Evolutionary conservation across 2,888 invertebrate genomes (phyloP).

Genomic region (Ectropis crepuscularia): DNA sequence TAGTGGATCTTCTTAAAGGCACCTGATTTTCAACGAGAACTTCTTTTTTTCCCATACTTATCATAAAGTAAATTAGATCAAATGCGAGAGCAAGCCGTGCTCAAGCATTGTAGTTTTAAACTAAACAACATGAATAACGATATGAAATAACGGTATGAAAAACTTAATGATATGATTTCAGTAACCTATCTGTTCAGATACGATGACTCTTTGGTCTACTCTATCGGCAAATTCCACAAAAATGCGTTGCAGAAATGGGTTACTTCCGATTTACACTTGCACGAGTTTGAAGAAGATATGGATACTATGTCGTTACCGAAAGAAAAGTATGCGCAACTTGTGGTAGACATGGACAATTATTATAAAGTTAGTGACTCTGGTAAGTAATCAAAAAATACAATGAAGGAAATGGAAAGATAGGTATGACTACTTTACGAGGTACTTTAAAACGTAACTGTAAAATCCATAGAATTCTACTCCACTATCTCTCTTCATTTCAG

Average conservation of each 20-base stretch:
- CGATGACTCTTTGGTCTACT: constrained; percentile 40
- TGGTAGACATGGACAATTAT: constrained; percentile 31
- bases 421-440: background rate
- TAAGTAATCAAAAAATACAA: constrained; percentile 7
- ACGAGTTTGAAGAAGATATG: constrained; percentile 42
- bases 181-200: constrained; percentile 38
- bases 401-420: background rate
- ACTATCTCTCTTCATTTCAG: no score
- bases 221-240: constrained; percentile 43
- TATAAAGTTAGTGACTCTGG: constrained; percentile 45
- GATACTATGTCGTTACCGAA: constrained; percentile 43
- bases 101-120: no score
- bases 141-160: no score
- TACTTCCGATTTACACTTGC: constrained; percentile 37
- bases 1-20: no score
- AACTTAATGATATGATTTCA: constrained; percentile 15
- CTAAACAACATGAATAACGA: no score
- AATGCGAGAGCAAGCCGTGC: no score
- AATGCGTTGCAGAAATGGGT: constrained; percentile 45
- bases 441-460: no score
- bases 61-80: no score
- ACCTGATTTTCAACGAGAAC: no score
- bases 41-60: no score
- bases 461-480: no score
- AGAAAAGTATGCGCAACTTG: constrained; percentile 37